Base-by-base conservation (phyloP, 2,113 vertebrate genomes). In the Acrocephalus arundinaceus region DNA sequence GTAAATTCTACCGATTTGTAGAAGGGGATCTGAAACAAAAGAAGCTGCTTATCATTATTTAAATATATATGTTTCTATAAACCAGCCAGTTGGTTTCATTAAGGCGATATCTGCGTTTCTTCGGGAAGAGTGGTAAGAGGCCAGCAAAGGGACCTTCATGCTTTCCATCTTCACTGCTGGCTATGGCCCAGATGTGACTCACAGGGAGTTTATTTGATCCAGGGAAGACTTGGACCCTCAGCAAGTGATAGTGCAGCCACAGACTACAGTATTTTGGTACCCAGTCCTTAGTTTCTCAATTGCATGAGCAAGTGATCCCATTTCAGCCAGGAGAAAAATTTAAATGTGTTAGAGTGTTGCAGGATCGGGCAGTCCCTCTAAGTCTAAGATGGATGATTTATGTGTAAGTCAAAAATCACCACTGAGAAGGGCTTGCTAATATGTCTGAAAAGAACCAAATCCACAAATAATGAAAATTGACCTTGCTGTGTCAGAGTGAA, bases 1-100 rank as follows among this genome's bases (percentile, higher is more conserved):
- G 49, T 93, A 87, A 93, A 90, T 65, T 75, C 67, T 57, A 83
- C 57, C 62, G 0, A 61, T 90, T 75, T 96, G n/a, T 39, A 66
- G 33, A 78, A 33, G 68, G 70, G 43, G 46, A 79, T 13, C 78
- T 83, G 68, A 89, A 89, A 92, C 0, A 3, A 78, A 86, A 75
- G 20, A 89, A 89, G 52, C 82, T 93, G 46, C 51, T 95, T 87
- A 66, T 52, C 17, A 31, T 83, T 90, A 93, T 91, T 95, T 94
- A 74, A 91, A 89, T 82, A 41, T 62, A 35, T 58, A 59, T 43
- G 3, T 94, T 89, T 85, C 49, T 85, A 65, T 73, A 87, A 89
- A 94, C 72, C 48, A 90, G 49, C 31, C 82, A 39, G 33, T 81
- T 67, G 10, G 30, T 93, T 52, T 49, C 37, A 35, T 65, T 85